Base-by-base conservation (phyloP, 2,888 invertebrate species). In the Macrosiphum euphorbiae region DNA sequence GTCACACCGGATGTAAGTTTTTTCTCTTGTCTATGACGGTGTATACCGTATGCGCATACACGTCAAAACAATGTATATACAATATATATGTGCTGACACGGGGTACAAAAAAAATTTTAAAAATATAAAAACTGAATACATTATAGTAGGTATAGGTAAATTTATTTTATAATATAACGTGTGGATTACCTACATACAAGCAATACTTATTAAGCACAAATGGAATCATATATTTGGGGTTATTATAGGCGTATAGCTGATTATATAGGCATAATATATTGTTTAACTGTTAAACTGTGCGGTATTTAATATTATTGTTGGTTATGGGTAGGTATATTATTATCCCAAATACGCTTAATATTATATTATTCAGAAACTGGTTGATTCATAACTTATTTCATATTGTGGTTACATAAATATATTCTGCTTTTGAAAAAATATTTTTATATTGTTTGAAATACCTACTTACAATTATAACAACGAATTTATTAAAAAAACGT, bases 1-100 rank as follows among this genome's bases (percentile, higher is more conserved):
- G 26, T 44, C 44, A 28, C 55, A 47, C 87, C 92, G 92, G 92
- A 92, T 92, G 67, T 61, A 87, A 61, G 86, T 92, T 85, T 91
- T 55, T 85, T 52, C 88, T 61, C 26, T 52, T 1, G n/a, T 47
- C 44, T 8, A 47, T 67, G 50, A 92, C 58, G 26, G 58, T 50
- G n/a, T 28, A 52, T 85, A n/a, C 91, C 87, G 55, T 88, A 92
- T 87, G 87, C 87, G 47, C 87, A 35, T 92, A 87, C 87, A 35
- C 61, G 87, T 87, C 91, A 91, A 78, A 78, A 55, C 91, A 24
- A 13, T n/a, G n/a, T n/a, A n/a, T n/a, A n/a, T 44, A 44, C 7
- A 41, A 41, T 41, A 50, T 35, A 26, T 85, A 85, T 85, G 41
- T 24, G 47, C 78, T 35, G 91, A 41, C 84, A 41, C 55, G 84